These are phyloP conservation scores for Arctocebus calabarensis DNA, from an alignment of 2,797 vertebrate species.

Conservation along the genomic window DNA sequence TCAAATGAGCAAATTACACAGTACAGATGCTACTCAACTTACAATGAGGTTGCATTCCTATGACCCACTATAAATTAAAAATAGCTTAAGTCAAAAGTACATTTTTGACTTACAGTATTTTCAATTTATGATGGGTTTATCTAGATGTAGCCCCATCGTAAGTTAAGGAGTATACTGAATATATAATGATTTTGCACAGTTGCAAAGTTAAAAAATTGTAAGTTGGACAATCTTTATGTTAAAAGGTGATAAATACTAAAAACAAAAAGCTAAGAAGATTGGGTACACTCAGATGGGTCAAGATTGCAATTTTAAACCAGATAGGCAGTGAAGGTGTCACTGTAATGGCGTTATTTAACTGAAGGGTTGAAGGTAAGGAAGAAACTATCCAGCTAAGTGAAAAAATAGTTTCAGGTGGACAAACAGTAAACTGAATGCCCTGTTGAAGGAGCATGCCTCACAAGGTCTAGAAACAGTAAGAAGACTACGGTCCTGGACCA, in stretches of 20 bases:
- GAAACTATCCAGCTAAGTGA: background rate
- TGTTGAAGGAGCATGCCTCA: background rate
- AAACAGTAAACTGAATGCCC: background rate
- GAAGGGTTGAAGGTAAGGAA: background rate
- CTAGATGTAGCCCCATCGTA: background rate
- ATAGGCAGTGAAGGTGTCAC: background rate
- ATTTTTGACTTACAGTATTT: too few relatives aligned
- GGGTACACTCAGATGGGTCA: background rate
- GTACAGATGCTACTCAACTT: background rate
- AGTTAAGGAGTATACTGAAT: background rate
- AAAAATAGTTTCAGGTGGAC: background rate
- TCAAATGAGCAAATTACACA: background rate
- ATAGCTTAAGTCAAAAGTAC: too few relatives aligned
- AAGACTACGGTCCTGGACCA: background rate
- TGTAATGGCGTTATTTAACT: background rate
- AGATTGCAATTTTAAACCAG: background rate
- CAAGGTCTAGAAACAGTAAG: background rate
- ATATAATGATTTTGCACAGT: too few relatives aligned
- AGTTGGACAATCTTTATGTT: background rate
- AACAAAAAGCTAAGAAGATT: slow-evolving; percentile 11
- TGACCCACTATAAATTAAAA: too few relatives aligned
- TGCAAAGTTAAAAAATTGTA: too few relatives aligned
- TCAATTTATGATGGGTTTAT: too few relatives aligned
- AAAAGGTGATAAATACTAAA: slow-evolving; percentile 25
- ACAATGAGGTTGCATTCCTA: too few relatives aligned